Evolutionary conservation across 2,113 vertebrate species (phyloP), one percentile per base, ranked within the genome.

Genomic region (Geothlypis trichas): DNA sequence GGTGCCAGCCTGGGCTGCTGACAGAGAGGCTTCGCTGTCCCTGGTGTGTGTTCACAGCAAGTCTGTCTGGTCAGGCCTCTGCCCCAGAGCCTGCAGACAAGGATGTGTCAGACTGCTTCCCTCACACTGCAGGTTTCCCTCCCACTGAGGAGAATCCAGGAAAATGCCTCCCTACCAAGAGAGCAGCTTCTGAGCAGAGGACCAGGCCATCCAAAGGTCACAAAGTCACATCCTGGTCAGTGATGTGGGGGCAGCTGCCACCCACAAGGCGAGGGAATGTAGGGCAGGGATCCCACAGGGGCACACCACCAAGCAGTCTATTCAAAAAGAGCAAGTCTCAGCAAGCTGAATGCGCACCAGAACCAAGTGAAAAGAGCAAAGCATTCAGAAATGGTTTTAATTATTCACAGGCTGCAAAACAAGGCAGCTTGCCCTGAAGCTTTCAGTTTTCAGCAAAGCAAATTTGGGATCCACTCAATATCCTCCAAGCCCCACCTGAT

Each of bases 341-440:
- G 94, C 93, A 95, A 95, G 94, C 61, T 58, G 24, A 87, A 63
- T 15, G 15, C 11, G 33, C 82, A 85, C 86, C 76, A 61, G 42
- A 71, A 86, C 42, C 55, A 57, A 86, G 41, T 9, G 35, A 81
- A 69, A 65, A 86, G 35, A 87, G 77, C 76, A 89, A 77, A 84
- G 57, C 65, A 8, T 78, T 93, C 86, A 95, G 84, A 95, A 95
- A 92, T n/a, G 13, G 47, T 95, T 93, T 95, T 71, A 93, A 94
- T 95, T 95, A 95, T 89, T 95, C 80, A 90, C 57, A 91, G 72
- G 65, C 77, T 87, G 80, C 89, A 91, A 92, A 91, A 92, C 76
- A 94, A 84, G 72, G 79, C 93, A 87, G 80, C 55, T 74, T 54
- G 24, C 87, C 83, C 80, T 26, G 65, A 63, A 95, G 89, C 86